These are phyloP conservation scores for Coilia nasus DNA, from an alignment of 2,797 vertebrate species.

Conservation along the genomic window DNA sequence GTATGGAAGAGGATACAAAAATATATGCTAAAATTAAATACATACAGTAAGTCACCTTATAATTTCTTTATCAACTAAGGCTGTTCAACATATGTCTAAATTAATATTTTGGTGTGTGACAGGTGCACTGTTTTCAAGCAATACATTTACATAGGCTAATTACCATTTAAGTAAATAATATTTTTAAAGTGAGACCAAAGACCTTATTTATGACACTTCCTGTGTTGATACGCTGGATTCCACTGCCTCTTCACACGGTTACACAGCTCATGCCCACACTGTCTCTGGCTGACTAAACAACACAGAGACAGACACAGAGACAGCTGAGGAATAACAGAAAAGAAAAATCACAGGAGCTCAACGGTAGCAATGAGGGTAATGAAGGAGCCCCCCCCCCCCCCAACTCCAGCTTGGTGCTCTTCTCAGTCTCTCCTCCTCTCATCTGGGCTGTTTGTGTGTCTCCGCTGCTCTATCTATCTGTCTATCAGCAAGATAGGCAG, in stretches of 20 bases:
- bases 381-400: neutral
- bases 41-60: neutral
- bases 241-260: neutral
- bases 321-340: neutral
- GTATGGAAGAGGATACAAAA: neutral
- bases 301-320: neutral
- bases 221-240: neutral
- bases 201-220: neutral
- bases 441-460: slow-evolving; percentile 29
- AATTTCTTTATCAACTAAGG: neutral
- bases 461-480: slow-evolving; percentile 35
- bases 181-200: neutral
- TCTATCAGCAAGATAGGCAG: slow-evolving; percentile 34
- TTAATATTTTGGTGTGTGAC: neutral
- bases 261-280: neutral
- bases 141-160: neutral
- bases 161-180: neutral
- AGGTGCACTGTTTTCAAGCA: neutral
- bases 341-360: neutral
- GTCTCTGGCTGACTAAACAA: neutral
- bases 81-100: neutral
- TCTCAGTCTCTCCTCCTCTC: neutral
- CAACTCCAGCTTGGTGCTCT: neutral
- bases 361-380: neutral
- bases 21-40: neutral